Conservation (phyloP, 2,113 vertebrate species). For the Gallinago media region DNA sequence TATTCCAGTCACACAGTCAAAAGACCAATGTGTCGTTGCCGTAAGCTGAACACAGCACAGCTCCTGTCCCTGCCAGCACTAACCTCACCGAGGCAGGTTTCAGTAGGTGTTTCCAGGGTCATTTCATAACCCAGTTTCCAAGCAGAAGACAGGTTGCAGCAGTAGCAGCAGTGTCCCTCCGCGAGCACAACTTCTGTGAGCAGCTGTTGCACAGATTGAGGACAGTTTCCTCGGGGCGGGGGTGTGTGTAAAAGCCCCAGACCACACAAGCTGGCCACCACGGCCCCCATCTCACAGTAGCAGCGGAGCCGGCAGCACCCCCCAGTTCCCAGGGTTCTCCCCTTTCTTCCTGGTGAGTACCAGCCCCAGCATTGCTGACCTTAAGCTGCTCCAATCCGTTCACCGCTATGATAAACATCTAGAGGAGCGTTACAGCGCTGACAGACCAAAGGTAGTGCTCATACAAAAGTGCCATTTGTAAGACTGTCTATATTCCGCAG, state of each 20-base stretch:
- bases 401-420: neutral
- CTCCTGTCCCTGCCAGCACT: neutral
- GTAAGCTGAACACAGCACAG: fast-evolving
- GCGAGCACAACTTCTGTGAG: fast-evolving
- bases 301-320: neutral
- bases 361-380: neutral
- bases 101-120: neutral
- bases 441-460: neutral
- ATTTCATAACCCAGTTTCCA: fast-evolving
- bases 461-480: fast-evolving
- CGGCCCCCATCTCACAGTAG: neutral
- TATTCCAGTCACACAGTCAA: neutral
- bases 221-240: no score
- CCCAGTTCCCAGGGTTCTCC: neutral
- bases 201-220: neutral
- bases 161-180: fast-evolving
- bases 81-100: fast-evolving
- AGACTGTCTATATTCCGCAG: neutral
- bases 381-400: neutral
- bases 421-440: neutral
- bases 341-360: neutral
- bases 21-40: no score
- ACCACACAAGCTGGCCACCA: neutral
- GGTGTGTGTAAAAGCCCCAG: neutral
- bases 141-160: no score